These are phyloP conservation scores for Macrosteles quadrilineatus DNA, from an alignment of 1,140 invertebrate species.

Conservation along the genomic window DNA sequence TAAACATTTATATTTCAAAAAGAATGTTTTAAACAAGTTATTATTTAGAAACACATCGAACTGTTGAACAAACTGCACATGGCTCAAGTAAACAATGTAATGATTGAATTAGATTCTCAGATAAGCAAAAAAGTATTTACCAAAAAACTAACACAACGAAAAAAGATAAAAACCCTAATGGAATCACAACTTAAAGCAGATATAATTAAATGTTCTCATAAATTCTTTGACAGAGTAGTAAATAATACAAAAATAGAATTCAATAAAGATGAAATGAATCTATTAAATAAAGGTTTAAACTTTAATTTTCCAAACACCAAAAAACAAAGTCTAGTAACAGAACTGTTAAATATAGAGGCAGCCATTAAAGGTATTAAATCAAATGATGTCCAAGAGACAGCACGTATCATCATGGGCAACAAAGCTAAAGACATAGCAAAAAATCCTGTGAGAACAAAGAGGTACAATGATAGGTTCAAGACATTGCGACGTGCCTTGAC, in stretches of 20 bases:
- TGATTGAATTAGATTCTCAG: background rate
- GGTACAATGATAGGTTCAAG: background rate
- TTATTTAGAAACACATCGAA: background rate
- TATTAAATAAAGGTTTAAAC: conserved; percentile 1
- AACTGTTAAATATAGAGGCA: background rate
- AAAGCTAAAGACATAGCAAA: background rate
- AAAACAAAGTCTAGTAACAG: background rate
- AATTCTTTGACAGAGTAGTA: background rate
- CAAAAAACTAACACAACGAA: background rate
- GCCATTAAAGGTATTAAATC: background rate
- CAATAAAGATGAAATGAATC: background rate
- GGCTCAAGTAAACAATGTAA: background rate
- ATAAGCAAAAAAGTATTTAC: background rate
- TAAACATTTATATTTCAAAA: too few species aligned
- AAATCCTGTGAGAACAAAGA: background rate
- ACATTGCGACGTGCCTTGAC: background rate
- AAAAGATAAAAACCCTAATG: background rate
- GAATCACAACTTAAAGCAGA: background rate
- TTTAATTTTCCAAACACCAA: background rate
- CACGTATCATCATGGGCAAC: background rate
- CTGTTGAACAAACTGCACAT: background rate
- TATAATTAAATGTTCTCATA: background rate
- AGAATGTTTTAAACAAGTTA: background rate
- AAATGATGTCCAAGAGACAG: background rate
- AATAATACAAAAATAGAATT: background rate